phyloP scores from a whole-genome alignment of 2,888 invertebrate genomes.

The Caenorhabditis doughertyi region DNA sequence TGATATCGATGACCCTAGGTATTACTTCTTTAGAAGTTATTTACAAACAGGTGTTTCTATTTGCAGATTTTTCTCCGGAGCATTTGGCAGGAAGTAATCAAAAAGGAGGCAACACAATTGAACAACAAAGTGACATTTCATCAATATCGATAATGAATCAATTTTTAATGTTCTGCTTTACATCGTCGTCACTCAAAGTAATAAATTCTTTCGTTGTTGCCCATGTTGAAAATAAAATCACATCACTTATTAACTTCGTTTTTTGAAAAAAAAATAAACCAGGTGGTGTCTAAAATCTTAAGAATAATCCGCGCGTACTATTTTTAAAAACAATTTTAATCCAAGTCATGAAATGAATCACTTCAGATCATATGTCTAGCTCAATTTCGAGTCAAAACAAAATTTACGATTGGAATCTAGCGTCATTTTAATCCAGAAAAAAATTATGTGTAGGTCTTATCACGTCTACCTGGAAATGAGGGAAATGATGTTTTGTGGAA shows the following conservation, averaged over 20 bases:
- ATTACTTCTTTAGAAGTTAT: not conserved
- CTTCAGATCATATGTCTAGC: conserved; percentile 1
- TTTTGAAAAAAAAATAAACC: not conserved
- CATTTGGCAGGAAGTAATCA: conserved; percentile 58
- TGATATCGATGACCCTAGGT: conserved; percentile 64
- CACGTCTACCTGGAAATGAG: not conserved
- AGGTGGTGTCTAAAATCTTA: not conserved
- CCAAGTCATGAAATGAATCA: conserved; percentile 29
- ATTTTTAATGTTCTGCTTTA: conserved; percentile 32
- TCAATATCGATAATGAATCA: conserved; percentile 36
- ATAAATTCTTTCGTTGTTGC: conserved; percentile 63
- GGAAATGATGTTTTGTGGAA: no score
- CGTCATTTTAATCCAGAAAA: not conserved
- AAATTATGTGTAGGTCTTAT: not conserved
- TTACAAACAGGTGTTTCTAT: not conserved
- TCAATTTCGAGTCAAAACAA: not conserved
- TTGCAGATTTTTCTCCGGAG: conserved; percentile 64
- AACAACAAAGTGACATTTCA: conserved; percentile 31
- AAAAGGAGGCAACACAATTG: not conserved
- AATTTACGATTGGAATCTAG: not conserved
- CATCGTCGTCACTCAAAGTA: conserved; percentile 51
- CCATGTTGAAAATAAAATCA: not conserved
- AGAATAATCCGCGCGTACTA: not conserved
- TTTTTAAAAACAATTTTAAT: not conserved
- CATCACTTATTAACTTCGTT: no score